Conservation (phyloP, 2,888 invertebrate species). For the Nycteola revayana region DNA sequence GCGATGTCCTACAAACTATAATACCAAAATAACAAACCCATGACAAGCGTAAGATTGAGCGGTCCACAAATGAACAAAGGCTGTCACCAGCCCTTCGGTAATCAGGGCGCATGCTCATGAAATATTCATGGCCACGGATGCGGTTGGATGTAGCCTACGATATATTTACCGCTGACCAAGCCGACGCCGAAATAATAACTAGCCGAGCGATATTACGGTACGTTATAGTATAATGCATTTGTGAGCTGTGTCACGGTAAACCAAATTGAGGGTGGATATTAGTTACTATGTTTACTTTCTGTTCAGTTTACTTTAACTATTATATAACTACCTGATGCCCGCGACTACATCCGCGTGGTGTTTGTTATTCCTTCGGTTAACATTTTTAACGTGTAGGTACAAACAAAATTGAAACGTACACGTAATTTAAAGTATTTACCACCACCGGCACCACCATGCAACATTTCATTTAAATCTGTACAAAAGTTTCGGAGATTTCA, state of each 20-base stretch:
- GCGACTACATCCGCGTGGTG: too few relatives aligned
- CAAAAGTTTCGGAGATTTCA: too few relatives aligned
- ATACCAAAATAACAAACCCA: slow-evolving; percentile 24
- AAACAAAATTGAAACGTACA: too few relatives aligned
- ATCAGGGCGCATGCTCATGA: slow-evolving; percentile 56
- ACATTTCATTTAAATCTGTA: too few relatives aligned
- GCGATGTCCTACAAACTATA: too few relatives aligned
- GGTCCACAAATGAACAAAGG: slow-evolving; percentile 53
- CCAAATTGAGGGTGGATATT: slow-evolving; percentile 1
- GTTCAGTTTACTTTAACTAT: too few relatives aligned
- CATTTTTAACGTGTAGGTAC: too few relatives aligned
- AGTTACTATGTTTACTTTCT: too few relatives aligned
- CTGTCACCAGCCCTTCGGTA: slow-evolving; percentile 43
- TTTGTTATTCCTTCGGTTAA: too few relatives aligned
- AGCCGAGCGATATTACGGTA: slow-evolving; percentile 4
- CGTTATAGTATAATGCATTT: slow-evolving; percentile 20
- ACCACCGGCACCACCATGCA: too few relatives aligned
- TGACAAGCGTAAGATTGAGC: slow-evolving; percentile 48
- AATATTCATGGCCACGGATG: slow-evolving; percentile 61
- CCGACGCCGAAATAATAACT: slow-evolving; percentile 52
- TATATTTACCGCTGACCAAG: slow-evolving; percentile 61
- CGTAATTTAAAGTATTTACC: too few relatives aligned
- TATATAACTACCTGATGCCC: too few relatives aligned
- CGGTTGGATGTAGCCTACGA: slow-evolving; percentile 42
- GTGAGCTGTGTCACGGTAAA: slow-evolving; percentile 13